Percentiles rank a stretch among this genome's conserved stretches.
Evolutionary conservation across 1,140 invertebrate genomes (phyloP).

Genomic region (Solenopsis fugax): DNA sequence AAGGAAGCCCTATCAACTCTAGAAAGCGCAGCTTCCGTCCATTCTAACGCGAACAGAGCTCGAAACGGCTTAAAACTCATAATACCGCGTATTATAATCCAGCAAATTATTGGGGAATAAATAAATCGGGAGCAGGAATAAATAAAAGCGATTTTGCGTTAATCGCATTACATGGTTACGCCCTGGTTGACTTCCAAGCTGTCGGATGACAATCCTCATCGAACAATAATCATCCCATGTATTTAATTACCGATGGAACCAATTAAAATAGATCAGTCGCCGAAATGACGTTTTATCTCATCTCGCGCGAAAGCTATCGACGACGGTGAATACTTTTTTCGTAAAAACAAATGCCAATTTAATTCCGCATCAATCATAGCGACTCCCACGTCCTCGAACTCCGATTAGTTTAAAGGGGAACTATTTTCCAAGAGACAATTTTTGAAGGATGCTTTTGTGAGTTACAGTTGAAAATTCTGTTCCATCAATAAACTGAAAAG

Average conservation of each 20-base stretch:
- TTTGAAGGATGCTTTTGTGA: background rate
- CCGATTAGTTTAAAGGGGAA: slow-evolving; percentile 47
- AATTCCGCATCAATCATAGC: slow-evolving; percentile 57
- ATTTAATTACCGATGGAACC: slow-evolving; percentile 38
- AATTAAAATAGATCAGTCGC: slow-evolving; percentile 51
- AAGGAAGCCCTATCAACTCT: slow-evolving; percentile 48
- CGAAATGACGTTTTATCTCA: slow-evolving; percentile 43
- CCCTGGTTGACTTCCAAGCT: slow-evolving; percentile 19
- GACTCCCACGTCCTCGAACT: background rate
- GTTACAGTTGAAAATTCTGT: background rate
- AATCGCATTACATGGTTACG: slow-evolving; percentile 42
- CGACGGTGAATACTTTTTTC: background rate
- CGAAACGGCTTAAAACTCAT: slow-evolving; percentile 37
- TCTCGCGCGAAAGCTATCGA: slow-evolving; percentile 24
- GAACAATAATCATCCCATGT: slow-evolving; percentile 20
- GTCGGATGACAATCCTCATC: slow-evolving; percentile 18
- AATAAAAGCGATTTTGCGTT: slow-evolving; percentile 47
- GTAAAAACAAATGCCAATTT: slow-evolving; percentile 54
- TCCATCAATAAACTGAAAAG: background rate
- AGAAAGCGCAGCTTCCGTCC: slow-evolving; percentile 35
- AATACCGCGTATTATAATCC: slow-evolving; percentile 33
- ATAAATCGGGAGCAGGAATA: slow-evolving; percentile 38
- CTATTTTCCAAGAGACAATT: slow-evolving; percentile 1
- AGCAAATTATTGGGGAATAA: slow-evolving; percentile 24
- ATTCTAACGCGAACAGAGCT: background rate